Conservation (phyloP, 1,140 invertebrate species). For the Vanessa atalanta region DNA sequence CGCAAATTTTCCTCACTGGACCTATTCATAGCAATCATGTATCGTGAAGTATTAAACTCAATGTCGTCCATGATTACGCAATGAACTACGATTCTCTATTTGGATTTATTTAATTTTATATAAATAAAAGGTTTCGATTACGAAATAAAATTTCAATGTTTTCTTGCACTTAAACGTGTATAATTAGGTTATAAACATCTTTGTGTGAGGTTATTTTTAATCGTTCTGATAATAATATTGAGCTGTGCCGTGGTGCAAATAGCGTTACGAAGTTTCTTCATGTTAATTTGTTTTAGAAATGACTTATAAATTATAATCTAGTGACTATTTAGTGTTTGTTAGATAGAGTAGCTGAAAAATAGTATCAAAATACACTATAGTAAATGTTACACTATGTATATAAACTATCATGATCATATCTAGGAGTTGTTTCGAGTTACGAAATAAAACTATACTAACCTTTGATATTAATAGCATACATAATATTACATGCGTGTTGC, state of each 20-base stretch:
- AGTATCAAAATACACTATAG: too few relatives aligned
- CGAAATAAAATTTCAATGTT: conserved; percentile 1
- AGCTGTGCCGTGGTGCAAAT: background rate
- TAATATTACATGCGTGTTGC: too few relatives aligned
- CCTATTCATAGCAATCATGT: conserved; percentile 26
- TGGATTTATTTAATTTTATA: conserved; percentile 2
- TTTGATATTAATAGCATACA: too few relatives aligned
- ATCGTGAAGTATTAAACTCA: conserved; percentile 44
- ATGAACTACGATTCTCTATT: conserved; percentile 17
- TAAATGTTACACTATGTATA: too few relatives aligned
- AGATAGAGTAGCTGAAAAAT: too few relatives aligned
- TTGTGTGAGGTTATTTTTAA: conserved; percentile 9
- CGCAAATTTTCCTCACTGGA: conserved; percentile 2
- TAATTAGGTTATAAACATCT: conserved; percentile 21
- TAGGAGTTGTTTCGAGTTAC: too few relatives aligned
- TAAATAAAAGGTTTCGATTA: background rate
- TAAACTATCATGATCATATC: too few relatives aligned
- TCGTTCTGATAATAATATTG: conserved; percentile 6
- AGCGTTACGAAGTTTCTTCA: background rate
- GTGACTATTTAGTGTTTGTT: too few relatives aligned
- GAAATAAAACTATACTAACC: too few relatives aligned
- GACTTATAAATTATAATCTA: too few relatives aligned
- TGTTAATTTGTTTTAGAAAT: too few relatives aligned
- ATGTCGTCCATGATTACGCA: conserved; percentile 55
- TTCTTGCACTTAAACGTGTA: background rate